Evolutionary conservation across 1,140 invertebrate genomes (phyloP), one percentile per base, ranked within the genome.

Genomic region (Sarcophaga bullata): DNA sequence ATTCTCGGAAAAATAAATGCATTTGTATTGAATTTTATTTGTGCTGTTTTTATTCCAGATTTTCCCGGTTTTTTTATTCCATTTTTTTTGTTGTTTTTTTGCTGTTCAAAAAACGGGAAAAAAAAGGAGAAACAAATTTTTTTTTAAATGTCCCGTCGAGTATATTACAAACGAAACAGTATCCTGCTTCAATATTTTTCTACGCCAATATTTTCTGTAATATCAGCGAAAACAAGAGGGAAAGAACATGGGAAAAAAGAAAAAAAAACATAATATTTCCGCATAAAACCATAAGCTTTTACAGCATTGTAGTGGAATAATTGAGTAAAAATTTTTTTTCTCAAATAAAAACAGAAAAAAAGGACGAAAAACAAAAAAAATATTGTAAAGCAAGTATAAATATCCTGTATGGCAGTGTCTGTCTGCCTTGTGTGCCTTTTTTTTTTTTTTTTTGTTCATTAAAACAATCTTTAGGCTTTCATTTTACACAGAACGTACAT

Each of bases 111-210:
- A 37, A 37, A 37, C 4, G 25, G 25, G 4, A 37, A 37, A 37
- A 4, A 37, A 4, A 4, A 37, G 25, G 25, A 37, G 25, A 4
- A 37, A 37, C 7, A 68, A 68, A 68, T 25, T 68, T 68, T 17
- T 68, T 68, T 68, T 68, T 68, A 68, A 68, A 68, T 68, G 62
- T 68, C 62, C 62, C 62, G 62, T 68, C 62, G 62, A 68, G 62
- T 68, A 17, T 25, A 68, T 68, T 68, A 68, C 17, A 68, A 68
- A 68, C 62, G 62, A 68, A 68, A 68, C 62, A 19, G n/a, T 68
- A 68, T 68, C 54, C 54, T 58, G 54, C 19, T 19, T 6, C n/a
- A 68, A 6, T 19, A 19, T 68, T 19, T 19, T 58, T n/a, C n/a
- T 58, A n/a, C 7, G 15, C 13, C n/a, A 7, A 15, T 37, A 37